phyloP scores from a whole-genome alignment of 1,140 invertebrate genomes.

The Diorhabda elongata region DNA sequence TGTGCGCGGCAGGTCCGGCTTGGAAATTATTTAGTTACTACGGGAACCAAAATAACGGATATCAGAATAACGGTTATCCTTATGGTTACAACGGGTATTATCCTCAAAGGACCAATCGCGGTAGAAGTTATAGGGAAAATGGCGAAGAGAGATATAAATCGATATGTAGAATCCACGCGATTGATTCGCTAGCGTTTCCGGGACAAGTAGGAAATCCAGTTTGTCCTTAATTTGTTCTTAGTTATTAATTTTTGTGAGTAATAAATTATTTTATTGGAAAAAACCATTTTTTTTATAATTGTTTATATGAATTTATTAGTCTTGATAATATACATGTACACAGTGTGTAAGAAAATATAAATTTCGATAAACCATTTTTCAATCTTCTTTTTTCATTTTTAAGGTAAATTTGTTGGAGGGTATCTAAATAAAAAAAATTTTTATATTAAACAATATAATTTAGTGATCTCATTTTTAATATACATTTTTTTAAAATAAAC shows the following conservation, averaged over 20 bases:
- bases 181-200: constrained; percentile 43
- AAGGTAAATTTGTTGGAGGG: no score
- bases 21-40: constrained; percentile 14
- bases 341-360: no score
- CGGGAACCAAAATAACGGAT: constrained; percentile 5
- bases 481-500: constrained; percentile 1
- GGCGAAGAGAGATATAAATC: constrained; percentile 37
- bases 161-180: constrained; percentile 41
- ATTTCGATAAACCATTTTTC: no score
- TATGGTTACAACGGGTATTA: neutral
- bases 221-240: constrained; percentile 34
- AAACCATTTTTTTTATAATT: no score
- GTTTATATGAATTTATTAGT: no score
- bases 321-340: no score
- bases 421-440: neutral
- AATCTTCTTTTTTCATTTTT: no score
- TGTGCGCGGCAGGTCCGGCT: neutral
- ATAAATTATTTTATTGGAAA: neutral
- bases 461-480: neutral
- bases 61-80: neutral
- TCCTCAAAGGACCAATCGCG: constrained; percentile 7
- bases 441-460: constrained; percentile 3
- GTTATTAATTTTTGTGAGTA: neutral
- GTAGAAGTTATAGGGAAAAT: constrained; percentile 13
- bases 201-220: constrained; percentile 42